Evolutionary conservation across 53 echinoderm and acorn worm genomes (phyloP).

Genomic region (Paelopatides confundens): DNA sequence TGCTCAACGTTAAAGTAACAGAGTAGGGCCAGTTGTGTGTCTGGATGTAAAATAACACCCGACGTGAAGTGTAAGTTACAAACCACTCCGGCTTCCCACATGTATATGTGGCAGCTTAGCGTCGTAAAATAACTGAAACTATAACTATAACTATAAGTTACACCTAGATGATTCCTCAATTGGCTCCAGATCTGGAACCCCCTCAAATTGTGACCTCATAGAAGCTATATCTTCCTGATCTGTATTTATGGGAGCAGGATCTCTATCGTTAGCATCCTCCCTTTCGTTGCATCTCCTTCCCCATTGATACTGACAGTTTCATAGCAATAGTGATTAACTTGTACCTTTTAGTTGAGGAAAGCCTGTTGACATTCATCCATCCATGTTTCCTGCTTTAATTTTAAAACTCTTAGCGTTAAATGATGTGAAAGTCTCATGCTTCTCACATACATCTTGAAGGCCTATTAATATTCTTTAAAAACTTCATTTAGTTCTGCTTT

Average conservation of each 20-base stretch:
- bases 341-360: background rate
- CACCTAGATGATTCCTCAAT: too few relatives aligned
- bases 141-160: too few relatives aligned
- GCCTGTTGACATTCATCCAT: background rate
- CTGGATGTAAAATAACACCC: too few relatives aligned
- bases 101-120: too few relatives aligned
- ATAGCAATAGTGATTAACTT: constrained; percentile 25
- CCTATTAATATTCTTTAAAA: background rate
- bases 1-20: too few relatives aligned
- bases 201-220: constrained; percentile 57
- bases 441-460: constrained; percentile 5
- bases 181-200: too few relatives aligned
- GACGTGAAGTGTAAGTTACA: too few relatives aligned
- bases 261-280: background rate
- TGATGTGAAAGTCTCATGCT: background rate
- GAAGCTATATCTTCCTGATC: background rate
- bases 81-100: too few relatives aligned
- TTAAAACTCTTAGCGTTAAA: background rate
- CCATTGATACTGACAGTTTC: too few relatives aligned
- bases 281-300: background rate
- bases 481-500: background rate
- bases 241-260: background rate
- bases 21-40: too few relatives aligned
- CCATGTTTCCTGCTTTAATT: too few relatives aligned
- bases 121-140: too few relatives aligned